Evolutionary conservation across 1,140 invertebrate genomes (phyloP).

Genomic region (Dendroctonus ponderosae): DNA sequence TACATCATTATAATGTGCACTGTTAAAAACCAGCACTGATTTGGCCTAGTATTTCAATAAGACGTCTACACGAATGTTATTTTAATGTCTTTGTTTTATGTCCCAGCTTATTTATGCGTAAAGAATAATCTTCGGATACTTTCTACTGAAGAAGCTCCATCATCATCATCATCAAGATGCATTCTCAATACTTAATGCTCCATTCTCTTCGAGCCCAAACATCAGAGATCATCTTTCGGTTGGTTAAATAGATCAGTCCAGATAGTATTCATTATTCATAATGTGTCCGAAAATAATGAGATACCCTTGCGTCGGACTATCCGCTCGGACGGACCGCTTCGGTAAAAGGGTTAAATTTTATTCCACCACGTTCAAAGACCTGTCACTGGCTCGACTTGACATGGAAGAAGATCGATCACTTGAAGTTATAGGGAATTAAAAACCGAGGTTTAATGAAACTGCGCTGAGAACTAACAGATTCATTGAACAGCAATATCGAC

Average conservation of each 20-base stretch:
- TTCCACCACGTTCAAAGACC: slow-evolving; percentile 28
- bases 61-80: too few relatives aligned
- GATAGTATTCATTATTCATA: slow-evolving; percentile 18
- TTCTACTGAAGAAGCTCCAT: too few relatives aligned
- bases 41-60: too few relatives aligned
- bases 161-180: too few relatives aligned
- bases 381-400: slow-evolving; percentile 21
- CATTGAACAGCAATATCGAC: slow-evolving; percentile 18
- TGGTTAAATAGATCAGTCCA: neutral
- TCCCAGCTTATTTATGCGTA: too few relatives aligned
- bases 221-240: too few relatives aligned
- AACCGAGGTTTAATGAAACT: slow-evolving; percentile 27
- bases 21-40: too few relatives aligned
- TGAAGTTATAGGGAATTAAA: slow-evolving; percentile 22
- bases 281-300: slow-evolving; percentile 20
- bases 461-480: slow-evolving; percentile 6
- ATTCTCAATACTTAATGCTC: too few relatives aligned
- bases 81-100: too few relatives aligned
- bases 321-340: slow-evolving; percentile 5
- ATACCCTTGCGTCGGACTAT: slow-evolving; percentile 6
- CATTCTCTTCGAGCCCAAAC: too few relatives aligned
- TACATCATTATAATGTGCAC: too few relatives aligned
- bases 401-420: slow-evolving; percentile 30
- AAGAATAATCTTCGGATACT: too few relatives aligned
- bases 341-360: slow-evolving; percentile 30